Percentiles rank a stretch among this genome's conserved stretches.
Evolutionary conservation across 2,888 invertebrate species (phyloP).

Genomic region (Heliconius ethilla): DNA sequence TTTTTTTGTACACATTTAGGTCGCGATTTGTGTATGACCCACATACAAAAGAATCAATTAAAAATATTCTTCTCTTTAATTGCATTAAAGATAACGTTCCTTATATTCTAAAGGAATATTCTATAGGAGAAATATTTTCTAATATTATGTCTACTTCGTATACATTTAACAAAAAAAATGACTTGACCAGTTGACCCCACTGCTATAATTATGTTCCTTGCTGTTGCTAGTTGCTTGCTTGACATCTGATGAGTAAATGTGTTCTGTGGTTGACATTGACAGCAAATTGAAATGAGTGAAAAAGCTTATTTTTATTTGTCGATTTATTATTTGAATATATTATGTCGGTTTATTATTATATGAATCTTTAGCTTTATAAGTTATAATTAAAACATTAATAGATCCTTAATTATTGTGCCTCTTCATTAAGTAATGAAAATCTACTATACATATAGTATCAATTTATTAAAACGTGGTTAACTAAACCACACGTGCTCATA

Average conservation of each 20-base stretch:
- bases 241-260: no score
- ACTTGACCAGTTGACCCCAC: no score
- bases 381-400: neutral
- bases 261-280: neutral
- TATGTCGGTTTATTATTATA: no score
- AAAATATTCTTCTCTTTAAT: neutral
- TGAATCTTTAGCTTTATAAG: neutral
- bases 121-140: no score
- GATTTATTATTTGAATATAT: neutral
- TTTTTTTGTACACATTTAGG: no score
- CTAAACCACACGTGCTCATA: slow-evolving; percentile 15
- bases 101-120: no score
- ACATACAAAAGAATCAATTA: neutral
- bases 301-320: neutral
- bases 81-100: neutral
- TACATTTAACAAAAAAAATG: no score
- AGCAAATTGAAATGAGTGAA: neutral
- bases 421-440: neutral
- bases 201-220: no score
- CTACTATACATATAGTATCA: neutral
- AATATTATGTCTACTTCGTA: no score
- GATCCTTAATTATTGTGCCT: neutral
- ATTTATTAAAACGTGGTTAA: neutral
- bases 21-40: no score
- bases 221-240: no score